phyloP scores from a whole-genome alignment of 2,797 vertebrate species.

The Labeo calbasu region DNA sequence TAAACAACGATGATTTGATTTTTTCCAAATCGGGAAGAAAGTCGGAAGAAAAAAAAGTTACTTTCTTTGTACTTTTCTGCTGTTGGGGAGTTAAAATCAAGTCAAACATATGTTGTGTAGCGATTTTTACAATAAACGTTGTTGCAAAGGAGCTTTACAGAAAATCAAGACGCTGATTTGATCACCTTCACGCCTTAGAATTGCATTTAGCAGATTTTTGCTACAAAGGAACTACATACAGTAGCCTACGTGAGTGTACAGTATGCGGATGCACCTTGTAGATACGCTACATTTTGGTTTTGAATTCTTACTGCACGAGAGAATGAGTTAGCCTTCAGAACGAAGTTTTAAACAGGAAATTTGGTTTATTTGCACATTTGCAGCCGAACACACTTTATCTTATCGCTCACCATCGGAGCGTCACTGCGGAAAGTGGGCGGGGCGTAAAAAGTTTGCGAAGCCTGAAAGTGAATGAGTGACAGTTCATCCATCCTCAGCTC shows the following conservation, averaged over 20 bases:
- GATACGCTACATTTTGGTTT: not conserved
- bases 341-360: slow-evolving; percentile 11
- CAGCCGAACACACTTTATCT: not conserved
- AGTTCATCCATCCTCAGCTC: slow-evolving; percentile 26
- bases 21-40: not conserved
- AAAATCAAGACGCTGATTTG: not conserved
- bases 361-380: not conserved
- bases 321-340: not conserved
- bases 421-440: slow-evolving; percentile 22
- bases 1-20: too few species aligned
- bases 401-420: slow-evolving; percentile 4
- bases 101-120: not conserved
- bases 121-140: not conserved
- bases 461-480: slow-evolving; percentile 32
- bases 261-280: too few species aligned
- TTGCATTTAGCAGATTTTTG: not conserved
- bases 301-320: not conserved
- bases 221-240: too few species aligned
- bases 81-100: not conserved
- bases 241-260: too few species aligned
- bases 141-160: not conserved
- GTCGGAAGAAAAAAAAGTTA: too few species aligned
- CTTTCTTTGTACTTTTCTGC: too few species aligned
- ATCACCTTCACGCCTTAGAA: not conserved
- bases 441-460: slow-evolving; percentile 38